phyloP scores from a whole-genome alignment of 1,140 invertebrate species.

The Daktulosphaira vitifoliae region DNA sequence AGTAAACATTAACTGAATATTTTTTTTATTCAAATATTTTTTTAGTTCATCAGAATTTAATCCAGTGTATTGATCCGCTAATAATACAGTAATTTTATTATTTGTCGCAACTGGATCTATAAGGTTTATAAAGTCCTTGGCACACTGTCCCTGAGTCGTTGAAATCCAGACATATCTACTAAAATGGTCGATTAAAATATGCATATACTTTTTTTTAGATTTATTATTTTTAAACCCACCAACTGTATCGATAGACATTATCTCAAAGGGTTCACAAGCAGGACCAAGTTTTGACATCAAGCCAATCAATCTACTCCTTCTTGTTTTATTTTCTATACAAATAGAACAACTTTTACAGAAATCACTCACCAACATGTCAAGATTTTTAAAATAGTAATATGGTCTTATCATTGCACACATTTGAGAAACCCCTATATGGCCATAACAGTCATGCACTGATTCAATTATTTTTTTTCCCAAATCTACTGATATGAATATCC shows the following conservation, averaged over 20 bases:
- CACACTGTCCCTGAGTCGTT: background rate
- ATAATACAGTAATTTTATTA: background rate
- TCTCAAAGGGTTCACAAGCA: conserved; percentile 4
- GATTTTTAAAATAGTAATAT: conserved; percentile 28
- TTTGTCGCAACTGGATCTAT: background rate
- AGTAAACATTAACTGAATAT: background rate
- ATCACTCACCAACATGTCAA: conserved; percentile 15
- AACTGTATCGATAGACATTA: conserved; percentile 32
- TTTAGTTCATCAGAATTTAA: background rate
- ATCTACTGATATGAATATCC: background rate
- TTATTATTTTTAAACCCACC: conserved; percentile 29
- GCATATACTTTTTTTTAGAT: conserved; percentile 31
- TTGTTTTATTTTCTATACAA: conserved; percentile 33
- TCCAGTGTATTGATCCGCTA: background rate
- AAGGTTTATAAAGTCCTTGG: background rate
- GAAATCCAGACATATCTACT: conserved; percentile 13
- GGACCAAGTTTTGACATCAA: conserved; percentile 34
- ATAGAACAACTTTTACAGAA: conserved; percentile 32
- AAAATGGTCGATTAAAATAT: conserved; percentile 34
- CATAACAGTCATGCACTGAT: background rate
- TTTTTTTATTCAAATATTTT: background rate
- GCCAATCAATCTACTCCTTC: conserved; percentile 22
- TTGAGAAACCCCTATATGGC: background rate
- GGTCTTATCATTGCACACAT: background rate
- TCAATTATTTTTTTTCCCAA: background rate